phyloP scores from a whole-genome alignment of 1,140 invertebrate genomes.

The Kradibia gibbosae region DNA sequence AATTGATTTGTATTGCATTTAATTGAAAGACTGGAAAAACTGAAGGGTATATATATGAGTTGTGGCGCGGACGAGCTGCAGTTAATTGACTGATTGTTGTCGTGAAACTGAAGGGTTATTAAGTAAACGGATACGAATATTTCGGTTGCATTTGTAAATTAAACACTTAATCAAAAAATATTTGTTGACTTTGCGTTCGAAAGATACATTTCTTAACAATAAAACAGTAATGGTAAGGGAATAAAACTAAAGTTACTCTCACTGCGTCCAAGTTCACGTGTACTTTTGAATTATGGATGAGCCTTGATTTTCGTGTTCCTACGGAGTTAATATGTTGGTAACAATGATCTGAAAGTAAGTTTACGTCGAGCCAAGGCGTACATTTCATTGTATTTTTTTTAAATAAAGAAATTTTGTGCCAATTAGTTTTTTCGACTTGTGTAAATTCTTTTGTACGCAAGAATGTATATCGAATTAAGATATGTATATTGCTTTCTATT shows the following conservation, averaged over 20 bases:
- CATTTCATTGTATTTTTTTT: constrained; percentile 35
- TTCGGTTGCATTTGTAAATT: constrained; percentile 44
- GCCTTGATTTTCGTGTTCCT: constrained; percentile 59
- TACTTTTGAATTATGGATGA: constrained; percentile 54
- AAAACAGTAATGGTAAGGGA: constrained; percentile 26
- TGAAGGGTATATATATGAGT: constrained; percentile 40
- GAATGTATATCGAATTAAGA: constrained; percentile 37
- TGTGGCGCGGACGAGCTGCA: background rate
- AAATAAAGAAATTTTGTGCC: constrained; percentile 53
- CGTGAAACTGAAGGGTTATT: constrained; percentile 32
- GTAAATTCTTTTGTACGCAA: constrained; percentile 32
- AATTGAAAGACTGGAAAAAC: constrained; percentile 45
- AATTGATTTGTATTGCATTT: constrained; percentile 41
- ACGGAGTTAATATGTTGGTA: constrained; percentile 51
- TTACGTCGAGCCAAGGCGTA: constrained; percentile 1
- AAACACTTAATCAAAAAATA: constrained; percentile 21
- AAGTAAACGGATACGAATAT: constrained; percentile 40
- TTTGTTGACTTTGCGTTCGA: constrained; percentile 41
- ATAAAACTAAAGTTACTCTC: constrained; percentile 53
- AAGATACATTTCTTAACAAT: constrained; percentile 13
- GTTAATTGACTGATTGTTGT: constrained; percentile 42
- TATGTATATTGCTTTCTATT: constrained; percentile 29
- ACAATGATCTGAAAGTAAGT: constrained; percentile 39
- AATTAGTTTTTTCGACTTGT: constrained; percentile 52
- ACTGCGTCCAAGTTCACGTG: constrained; percentile 51